Base-by-base conservation (phyloP, 2,888 invertebrate species). In the Troides oblongomaculatus region DNA sequence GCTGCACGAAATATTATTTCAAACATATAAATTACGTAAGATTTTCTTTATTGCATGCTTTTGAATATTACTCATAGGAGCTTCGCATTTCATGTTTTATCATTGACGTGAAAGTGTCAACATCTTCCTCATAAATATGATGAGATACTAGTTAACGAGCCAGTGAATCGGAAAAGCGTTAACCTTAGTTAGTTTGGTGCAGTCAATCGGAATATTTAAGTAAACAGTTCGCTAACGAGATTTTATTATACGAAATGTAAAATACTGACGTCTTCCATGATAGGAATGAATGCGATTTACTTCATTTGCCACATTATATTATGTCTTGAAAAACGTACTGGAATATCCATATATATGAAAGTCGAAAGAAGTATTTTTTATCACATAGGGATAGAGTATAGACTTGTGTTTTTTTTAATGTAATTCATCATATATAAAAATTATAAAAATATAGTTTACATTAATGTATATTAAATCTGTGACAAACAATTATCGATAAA, bases 181-280 rank as follows among this genome's bases (percentile, higher is more conserved):
- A 58, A 58, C 23, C 57, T 58, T 58, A 12, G 21, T n/a, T 58
- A 14, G 57, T 23, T 58, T 14, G 10, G 23, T 25, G 21, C 57
- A 58, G 57, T 58, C 57, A 58, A 58, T 14, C n/a, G 57, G 57
- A 53, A n/a, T 53, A 53, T 53, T 53, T 53, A 53, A 53, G n/a
- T 7, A n/a, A n/a, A 53, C 53, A 53, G n/a, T 53, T 53, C 6
- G 18, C 18, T 53, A 53, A 53, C 5, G 53, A 53, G 53, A 53
- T 53, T 8, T 7, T 53, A 53, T 53, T 53, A 53, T n/a, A n/a
- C 53, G n/a, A n/a, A 53, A n/a, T 53, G n/a, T 5, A 53, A 53
- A 53, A n/a, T 8, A 53, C 5, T 53, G 53, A 2, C 53, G 53
- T 53, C 5, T 53, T 46, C 46, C 14, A 1, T 12, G 4, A 46